Percentiles rank a stretch among this genome's conserved stretches.
phyloP scores from a whole-genome alignment of 2,113 vertebrate species.

The Chaetodon auriga region DNA sequence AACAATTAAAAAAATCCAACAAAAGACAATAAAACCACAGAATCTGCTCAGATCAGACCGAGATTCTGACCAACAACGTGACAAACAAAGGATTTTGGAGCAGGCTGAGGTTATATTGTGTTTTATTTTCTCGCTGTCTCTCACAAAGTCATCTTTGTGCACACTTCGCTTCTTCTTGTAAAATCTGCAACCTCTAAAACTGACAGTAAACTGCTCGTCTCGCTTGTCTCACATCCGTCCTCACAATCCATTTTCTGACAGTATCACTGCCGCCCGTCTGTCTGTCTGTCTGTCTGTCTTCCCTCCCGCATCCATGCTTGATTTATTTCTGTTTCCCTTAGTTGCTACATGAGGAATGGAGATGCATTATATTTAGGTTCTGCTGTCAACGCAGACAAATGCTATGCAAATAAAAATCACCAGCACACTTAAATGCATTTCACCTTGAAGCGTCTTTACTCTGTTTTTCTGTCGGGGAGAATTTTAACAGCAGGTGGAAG shows the following conservation, averaged over 20 bases:
- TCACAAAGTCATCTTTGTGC: neutral
- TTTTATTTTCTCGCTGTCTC: conserved; percentile 17
- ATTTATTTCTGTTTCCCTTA: conserved; percentile 39
- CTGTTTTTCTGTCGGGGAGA: neutral
- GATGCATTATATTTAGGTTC: conserved; percentile 32
- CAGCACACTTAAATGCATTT: neutral
- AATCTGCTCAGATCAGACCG: neutral
- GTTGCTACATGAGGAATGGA: conserved; percentile 11
- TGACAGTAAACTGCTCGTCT: conserved; percentile 51
- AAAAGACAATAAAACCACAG: neutral
- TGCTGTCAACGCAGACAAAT: conserved; percentile 4
- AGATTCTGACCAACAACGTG: neutral
- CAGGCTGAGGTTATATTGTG: neutral
- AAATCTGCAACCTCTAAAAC: conserved; percentile 27
- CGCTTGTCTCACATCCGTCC: conserved; percentile 51
- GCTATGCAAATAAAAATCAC: neutral
- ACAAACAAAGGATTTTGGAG: neutral
- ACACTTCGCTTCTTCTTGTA: conserved; percentile 34
- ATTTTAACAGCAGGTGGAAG: neutral
- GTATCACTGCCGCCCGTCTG: conserved; percentile 15
- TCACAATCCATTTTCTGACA: conserved; percentile 28
- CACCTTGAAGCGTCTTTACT: neutral
- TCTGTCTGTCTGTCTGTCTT: neutral
- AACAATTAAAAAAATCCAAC: neutral
- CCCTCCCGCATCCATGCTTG: conserved; percentile 7